Evolutionary conservation across 1,140 invertebrate genomes (phyloP).

Genomic region (Euglossa dilemma): DNA sequence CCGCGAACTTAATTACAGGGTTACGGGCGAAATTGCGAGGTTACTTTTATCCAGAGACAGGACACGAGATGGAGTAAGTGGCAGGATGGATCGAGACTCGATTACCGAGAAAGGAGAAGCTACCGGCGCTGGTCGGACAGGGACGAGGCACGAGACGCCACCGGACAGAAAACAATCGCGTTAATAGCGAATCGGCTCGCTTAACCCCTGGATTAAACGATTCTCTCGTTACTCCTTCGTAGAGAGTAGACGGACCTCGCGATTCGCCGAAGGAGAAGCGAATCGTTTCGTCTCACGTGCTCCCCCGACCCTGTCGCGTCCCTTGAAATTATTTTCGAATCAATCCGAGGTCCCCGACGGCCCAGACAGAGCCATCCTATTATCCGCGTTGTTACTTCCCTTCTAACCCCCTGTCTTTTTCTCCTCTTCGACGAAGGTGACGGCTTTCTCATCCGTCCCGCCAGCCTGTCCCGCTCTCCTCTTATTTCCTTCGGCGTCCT

Average conservation of each 20-base stretch:
- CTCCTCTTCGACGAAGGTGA: not conserved
- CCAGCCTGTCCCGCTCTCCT: not conserved
- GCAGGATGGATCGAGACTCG: constrained; percentile 20
- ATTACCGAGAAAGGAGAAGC: constrained; percentile 10
- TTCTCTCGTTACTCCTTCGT: constrained; percentile 41
- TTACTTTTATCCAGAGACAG: not conserved
- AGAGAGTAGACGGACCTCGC: not conserved
- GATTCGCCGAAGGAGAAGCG: not conserved
- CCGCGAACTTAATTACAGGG: constrained; percentile 18
- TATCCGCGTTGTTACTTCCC: constrained; percentile 56
- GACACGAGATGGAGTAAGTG: constrained; percentile 34
- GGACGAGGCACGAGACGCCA: constrained; percentile 20
- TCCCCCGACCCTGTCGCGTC: not conserved
- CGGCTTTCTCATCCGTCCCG: not conserved
- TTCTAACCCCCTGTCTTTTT: not conserved
- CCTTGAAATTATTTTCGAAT: constrained; percentile 65
- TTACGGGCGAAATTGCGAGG: not conserved
- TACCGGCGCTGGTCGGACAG: constrained; percentile 9
- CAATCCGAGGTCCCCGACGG: constrained; percentile 33
- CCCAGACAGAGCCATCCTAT: constrained; percentile 47
- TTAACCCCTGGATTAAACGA: constrained; percentile 53
- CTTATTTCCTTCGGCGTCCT: not conserved
- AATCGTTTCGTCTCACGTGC: constrained; percentile 6
- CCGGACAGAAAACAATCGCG: constrained; percentile 58
- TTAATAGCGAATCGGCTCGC: constrained; percentile 51